These are phyloP conservation scores for Labeo calbasu DNA, from an alignment of 2,797 vertebrate genomes.

Conservation along the genomic window DNA sequence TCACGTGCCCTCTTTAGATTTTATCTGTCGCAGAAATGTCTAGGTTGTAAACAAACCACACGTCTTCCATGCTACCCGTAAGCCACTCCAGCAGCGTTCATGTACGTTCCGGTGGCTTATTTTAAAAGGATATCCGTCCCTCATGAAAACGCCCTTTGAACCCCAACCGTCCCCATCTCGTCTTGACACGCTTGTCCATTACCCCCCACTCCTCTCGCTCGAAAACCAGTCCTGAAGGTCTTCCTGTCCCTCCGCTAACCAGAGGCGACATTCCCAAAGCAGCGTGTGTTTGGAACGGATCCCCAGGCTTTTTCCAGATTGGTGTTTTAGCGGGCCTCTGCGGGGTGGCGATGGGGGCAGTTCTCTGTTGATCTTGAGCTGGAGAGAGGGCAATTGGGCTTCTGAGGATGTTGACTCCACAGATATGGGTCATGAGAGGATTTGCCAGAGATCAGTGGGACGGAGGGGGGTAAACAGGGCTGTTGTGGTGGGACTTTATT, in stretches of 20 bases:
- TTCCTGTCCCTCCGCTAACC: constrained; percentile 36
- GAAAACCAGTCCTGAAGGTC: constrained; percentile 39
- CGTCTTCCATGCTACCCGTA: background rate
- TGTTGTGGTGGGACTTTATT: constrained; percentile 36
- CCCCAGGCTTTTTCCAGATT: constrained; percentile 41
- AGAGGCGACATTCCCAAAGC: constrained; percentile 42
- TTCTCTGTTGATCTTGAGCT: constrained; percentile 20
- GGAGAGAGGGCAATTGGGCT: constrained; percentile 20
- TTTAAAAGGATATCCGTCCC: constrained; percentile 49
- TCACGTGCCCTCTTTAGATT: background rate
- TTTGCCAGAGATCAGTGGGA: constrained; percentile 31
- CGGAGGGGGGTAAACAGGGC: background rate
- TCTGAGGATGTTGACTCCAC: constrained; percentile 32
- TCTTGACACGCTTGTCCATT: constrained; percentile 44
- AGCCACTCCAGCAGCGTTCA: background rate
- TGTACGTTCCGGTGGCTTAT: constrained; percentile 51
- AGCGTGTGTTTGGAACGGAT: constrained; percentile 34
- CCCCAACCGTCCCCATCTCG: constrained; percentile 24
- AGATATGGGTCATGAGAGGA: constrained; percentile 52
- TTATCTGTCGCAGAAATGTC: background rate
- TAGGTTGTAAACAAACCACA: background rate
- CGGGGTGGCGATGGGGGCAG: constrained; percentile 31
- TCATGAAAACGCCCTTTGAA: constrained; percentile 30
- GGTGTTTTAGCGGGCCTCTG: constrained; percentile 43
- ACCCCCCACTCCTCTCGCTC: constrained; percentile 26